phyloP scores from a whole-genome alignment of 1,140 invertebrate genomes.

The Ceratoteleas bidentatus region DNA sequence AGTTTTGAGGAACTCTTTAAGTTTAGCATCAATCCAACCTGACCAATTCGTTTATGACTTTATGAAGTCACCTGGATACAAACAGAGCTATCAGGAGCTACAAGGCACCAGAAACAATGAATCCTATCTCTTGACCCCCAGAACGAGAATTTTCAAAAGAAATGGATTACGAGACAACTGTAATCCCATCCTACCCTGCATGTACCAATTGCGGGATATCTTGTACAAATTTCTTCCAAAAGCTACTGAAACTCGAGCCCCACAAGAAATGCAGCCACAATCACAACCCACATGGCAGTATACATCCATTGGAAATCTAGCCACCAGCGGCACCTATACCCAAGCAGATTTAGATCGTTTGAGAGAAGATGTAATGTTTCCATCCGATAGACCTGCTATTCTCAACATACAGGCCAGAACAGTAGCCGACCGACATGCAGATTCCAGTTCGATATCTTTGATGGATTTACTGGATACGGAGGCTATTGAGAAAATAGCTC shows the following conservation, averaged over 20 bases:
- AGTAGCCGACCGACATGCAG: not conserved
- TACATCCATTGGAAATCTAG: no score
- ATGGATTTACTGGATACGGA: no score
- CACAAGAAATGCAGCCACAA: not conserved
- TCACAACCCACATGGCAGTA: not conserved
- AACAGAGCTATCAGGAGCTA: conserved; percentile 1
- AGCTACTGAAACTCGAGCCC: no score
- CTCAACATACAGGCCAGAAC: not conserved
- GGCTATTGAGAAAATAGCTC: no score
- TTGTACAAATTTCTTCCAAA: not conserved
- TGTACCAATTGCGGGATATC: not conserved
- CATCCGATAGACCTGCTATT: not conserved
- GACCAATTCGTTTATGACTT: not conserved
- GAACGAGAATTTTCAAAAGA: not conserved
- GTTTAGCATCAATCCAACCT: not conserved
- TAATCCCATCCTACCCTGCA: not conserved
- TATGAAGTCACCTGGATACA: conserved; percentile 1
- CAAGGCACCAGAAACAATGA: not conserved
- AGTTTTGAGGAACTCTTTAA: not conserved
- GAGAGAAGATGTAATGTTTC: not conserved
- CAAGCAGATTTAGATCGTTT: no score
- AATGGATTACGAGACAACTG: not conserved
- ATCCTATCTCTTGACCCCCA: not conserved
- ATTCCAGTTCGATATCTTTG: not conserved
- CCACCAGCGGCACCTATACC: not conserved